A percentile compares a stretch with the other conserved stretches of the same genome.
Conservation (phyloP, 2,113 vertebrate genomes). For the Diphyllodes magnificus region DNA sequence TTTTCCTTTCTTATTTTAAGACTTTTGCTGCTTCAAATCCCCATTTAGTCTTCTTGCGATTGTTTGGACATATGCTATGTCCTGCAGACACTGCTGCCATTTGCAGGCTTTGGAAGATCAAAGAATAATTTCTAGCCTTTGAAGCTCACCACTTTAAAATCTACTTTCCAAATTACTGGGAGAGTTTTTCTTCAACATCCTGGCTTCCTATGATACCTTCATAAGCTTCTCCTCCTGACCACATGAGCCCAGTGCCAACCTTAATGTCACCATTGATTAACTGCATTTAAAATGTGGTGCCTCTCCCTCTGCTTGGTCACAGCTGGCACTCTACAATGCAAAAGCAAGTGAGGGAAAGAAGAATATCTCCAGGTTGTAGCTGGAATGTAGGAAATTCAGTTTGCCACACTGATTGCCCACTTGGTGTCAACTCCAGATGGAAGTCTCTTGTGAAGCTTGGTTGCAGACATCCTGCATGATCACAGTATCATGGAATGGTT, state of each 20-base stretch:
- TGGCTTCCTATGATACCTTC: not conserved
- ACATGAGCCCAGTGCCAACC: not conserved
- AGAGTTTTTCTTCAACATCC: not conserved
- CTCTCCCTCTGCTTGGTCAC: not conserved
- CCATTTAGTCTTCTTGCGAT: not conserved
- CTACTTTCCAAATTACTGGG: not conserved
- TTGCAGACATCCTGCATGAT: not conserved
- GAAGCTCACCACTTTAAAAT: not conserved
- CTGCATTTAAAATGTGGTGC: not conserved
- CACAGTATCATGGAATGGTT: not conserved
- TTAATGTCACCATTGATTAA: not conserved
- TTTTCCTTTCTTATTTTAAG: not conserved
- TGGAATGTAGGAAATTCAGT: not conserved
- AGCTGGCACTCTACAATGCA: not conserved
- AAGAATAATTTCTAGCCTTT: conserved; percentile 1
- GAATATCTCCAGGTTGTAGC: not conserved
- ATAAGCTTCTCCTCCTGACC: not conserved
- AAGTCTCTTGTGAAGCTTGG: not conserved
- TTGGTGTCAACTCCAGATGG: not conserved
- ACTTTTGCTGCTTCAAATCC: not conserved
- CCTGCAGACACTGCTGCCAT: not conserved
- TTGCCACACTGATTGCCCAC: not conserved
- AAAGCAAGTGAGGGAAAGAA: not conserved
- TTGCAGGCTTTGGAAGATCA: conserved; percentile 20
- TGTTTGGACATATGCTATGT: not conserved